A percentile compares a stretch with the other conserved stretches of the same genome.
Evolutionary conservation across 1,140 invertebrate genomes (phyloP).

Genomic region (Mesaphorura yosii): DNA sequence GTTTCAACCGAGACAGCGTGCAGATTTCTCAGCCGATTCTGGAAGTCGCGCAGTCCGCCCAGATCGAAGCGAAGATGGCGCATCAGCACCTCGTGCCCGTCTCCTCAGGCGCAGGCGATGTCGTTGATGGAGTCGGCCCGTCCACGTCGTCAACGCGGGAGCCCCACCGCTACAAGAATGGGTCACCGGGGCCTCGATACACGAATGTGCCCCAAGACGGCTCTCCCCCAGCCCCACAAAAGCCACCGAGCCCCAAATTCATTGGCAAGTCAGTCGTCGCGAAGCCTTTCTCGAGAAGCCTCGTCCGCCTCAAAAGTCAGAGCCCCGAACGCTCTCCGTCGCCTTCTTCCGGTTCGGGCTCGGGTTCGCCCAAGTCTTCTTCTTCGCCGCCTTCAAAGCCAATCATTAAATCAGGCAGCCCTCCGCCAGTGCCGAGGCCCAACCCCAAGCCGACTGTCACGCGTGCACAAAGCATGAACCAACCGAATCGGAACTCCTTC

Average conservation of each 20-base stretch:
- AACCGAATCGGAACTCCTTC: constrained; percentile 26
- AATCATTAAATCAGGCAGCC: too few species aligned
- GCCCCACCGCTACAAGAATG: not conserved
- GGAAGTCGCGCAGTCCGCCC: constrained; percentile 1
- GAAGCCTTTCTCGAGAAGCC: too few species aligned
- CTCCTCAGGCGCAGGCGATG: not conserved
- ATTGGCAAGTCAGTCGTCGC: not conserved
- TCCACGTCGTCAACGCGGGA: not conserved
- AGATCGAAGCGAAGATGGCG: not conserved
- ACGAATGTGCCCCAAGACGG: constrained; percentile 3
- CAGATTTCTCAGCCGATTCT: constrained; percentile 30
- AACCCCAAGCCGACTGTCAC: constrained; percentile 4
- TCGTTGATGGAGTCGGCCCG: not conserved
- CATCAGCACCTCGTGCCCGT: not conserved
- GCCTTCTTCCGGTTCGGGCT: too few species aligned
- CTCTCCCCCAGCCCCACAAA: not conserved
- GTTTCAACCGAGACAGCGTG: constrained; percentile 18
- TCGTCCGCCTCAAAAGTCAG: not conserved
- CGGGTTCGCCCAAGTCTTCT: too few species aligned
- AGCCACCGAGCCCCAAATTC: not conserved
- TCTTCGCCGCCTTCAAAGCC: too few species aligned
- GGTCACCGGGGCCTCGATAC: not conserved
- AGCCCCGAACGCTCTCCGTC: too few species aligned
- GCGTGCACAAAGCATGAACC: constrained; percentile 29
- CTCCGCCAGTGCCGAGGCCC: not conserved